A percentile compares a stretch with the other conserved stretches of the same genome.
phyloP scores from a whole-genome alignment of 2,113 vertebrate genomes.

The Lasiurus borealis region DNA sequence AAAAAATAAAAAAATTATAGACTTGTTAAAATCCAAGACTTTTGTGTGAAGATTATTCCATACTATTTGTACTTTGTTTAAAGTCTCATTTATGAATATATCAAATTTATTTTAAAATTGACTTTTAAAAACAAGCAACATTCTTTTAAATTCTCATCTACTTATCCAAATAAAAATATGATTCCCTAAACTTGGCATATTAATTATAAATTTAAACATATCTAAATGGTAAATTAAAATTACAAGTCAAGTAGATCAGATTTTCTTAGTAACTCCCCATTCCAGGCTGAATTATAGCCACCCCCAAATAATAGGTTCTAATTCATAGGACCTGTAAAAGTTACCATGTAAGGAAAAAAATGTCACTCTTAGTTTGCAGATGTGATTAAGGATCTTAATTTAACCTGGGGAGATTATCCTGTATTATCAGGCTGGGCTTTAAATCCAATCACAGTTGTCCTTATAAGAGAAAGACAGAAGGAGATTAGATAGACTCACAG shows the following conservation, averaged over 20 bases:
- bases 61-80: not conserved
- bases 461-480: not conserved
- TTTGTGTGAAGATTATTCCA: not conserved
- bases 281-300: not conserved
- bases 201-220: slow-evolving; percentile 14
- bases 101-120: slow-evolving; percentile 16
- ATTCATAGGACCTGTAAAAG: not conserved
- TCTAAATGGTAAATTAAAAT: slow-evolving; percentile 26
- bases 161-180: slow-evolving; percentile 4
- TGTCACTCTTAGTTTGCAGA: not conserved
- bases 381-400: not conserved
- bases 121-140: not conserved
- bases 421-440: not conserved
- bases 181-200: not conserved
- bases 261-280: not conserved
- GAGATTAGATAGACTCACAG: not conserved
- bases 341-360: not conserved
- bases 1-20: not conserved
- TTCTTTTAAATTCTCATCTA: not conserved
- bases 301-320: not conserved
- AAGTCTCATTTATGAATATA: not conserved
- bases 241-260: not conserved
- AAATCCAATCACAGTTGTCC: not conserved
- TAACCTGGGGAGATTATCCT: not conserved
- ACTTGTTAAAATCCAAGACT: not conserved